These are phyloP conservation scores for Paracanthobrama guichenoti DNA, from an alignment of 2,113 vertebrate species.

Conservation along the genomic window DNA sequence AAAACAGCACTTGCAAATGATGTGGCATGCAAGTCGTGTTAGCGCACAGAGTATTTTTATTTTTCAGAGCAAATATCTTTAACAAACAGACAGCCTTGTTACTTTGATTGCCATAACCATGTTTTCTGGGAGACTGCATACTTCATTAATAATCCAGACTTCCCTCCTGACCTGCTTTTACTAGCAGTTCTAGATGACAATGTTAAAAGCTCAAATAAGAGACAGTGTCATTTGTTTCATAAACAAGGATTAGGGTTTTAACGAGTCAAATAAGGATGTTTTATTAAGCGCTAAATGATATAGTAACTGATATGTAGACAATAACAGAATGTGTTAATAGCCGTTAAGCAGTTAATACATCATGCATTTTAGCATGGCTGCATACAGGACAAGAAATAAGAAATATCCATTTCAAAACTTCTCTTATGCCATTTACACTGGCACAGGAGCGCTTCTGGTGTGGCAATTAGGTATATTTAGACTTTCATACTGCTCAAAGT, in stretches of 20 bases:
- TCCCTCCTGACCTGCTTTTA: conserved; percentile 9
- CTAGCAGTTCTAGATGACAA: conserved; percentile 8
- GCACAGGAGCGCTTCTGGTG: not conserved
- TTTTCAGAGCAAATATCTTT: not conserved
- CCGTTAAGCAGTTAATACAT: not conserved
- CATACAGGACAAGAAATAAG: not conserved
- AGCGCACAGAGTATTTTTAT: too few species aligned
- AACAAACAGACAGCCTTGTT: not conserved
- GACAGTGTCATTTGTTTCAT: not conserved
- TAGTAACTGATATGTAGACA: not conserved
- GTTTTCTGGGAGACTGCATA: not conserved
- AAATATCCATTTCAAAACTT: not conserved
- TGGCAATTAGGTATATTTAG: not conserved
- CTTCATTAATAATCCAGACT: conserved; percentile 13
- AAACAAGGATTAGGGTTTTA: not conserved
- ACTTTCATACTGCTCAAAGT: not conserved
- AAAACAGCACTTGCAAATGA: too few species aligned
- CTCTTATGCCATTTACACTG: not conserved
- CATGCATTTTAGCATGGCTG: not conserved
- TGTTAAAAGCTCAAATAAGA: not conserved
- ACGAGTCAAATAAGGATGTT: not conserved
- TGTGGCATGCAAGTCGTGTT: not conserved
- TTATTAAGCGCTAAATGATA: not conserved
- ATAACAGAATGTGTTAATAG: not conserved
- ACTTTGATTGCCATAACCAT: not conserved